phyloP scores from a whole-genome alignment of 2,113 vertebrate species.

The Fukomys damarensis region DNA sequence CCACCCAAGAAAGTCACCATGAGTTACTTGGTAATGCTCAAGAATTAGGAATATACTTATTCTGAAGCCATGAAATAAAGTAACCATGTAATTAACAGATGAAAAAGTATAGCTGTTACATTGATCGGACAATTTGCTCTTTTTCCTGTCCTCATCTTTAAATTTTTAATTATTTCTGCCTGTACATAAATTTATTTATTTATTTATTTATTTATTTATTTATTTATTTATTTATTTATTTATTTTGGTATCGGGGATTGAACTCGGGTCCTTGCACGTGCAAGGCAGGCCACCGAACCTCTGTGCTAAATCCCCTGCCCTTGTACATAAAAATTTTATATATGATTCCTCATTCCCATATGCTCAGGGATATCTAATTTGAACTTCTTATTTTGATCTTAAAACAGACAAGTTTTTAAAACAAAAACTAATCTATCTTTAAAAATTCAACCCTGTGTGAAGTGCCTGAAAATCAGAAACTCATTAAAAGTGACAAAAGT shows the following conservation, averaged over 20 bases:
- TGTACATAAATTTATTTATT: no score
- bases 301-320: no score
- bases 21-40: neutral
- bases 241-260: no score
- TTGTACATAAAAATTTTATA: neutral
- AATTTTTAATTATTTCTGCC: neutral
- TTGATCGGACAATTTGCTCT: neutral
- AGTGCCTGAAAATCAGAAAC: neutral
- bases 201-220: no score
- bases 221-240: no score
- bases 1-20: neutral
- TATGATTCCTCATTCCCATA: neutral
- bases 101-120: neutral
- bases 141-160: neutral
- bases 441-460: neutral
- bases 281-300: no score
- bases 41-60: neutral
- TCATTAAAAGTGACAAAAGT: neutral
- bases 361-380: neutral
- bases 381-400: neutral
- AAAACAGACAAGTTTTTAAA: neutral
- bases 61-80: neutral
- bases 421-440: neutral
- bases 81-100: neutral
- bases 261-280: no score